These are phyloP conservation scores for Labeo catla DNA, from an alignment of 2,113 vertebrate genomes.

Conservation along the genomic window DNA sequence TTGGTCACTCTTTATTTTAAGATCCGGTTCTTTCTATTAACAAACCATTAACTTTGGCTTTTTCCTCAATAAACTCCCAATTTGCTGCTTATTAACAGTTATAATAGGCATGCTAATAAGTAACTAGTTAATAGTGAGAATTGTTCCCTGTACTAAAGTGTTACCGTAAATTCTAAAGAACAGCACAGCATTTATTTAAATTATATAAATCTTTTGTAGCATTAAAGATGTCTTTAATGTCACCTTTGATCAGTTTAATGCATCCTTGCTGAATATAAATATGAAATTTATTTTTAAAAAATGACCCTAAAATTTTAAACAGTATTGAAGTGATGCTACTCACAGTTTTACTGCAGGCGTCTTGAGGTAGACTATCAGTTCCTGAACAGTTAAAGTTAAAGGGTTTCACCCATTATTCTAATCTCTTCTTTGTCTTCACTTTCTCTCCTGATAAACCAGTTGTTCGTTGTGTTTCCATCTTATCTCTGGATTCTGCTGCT, in stretches of 20 bases:
- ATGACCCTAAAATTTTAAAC: background rate
- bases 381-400: slow-evolving; percentile 52
- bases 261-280: background rate
- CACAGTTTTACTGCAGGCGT: slow-evolving; percentile 30
- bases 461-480: slow-evolving; percentile 50
- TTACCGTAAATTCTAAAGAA: too few relatives aligned
- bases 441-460: slow-evolving; percentile 53
- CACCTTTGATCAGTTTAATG: too few relatives aligned
- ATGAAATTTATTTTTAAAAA: background rate
- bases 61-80: too few relatives aligned
- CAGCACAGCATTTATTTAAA: too few relatives aligned
- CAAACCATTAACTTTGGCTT: too few relatives aligned
- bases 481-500: slow-evolving; percentile 47
- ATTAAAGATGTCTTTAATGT: background rate
- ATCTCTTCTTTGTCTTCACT: slow-evolving; percentile 58
- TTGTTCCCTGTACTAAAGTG: too few relatives aligned
- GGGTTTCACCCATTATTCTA: slow-evolving; percentile 53
- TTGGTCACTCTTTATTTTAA: too few relatives aligned
- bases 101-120: too few relatives aligned
- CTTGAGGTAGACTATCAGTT: slow-evolving; percentile 53
- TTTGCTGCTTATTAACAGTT: too few relatives aligned
- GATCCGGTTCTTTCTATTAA: too few relatives aligned
- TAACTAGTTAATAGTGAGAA: too few relatives aligned
- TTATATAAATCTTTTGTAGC: background rate
- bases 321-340: background rate